A percentile compares a stretch with the other conserved stretches of the same genome.
phyloP scores from a whole-genome alignment of 2,113 vertebrate species.

The Varanus salvator region DNA sequence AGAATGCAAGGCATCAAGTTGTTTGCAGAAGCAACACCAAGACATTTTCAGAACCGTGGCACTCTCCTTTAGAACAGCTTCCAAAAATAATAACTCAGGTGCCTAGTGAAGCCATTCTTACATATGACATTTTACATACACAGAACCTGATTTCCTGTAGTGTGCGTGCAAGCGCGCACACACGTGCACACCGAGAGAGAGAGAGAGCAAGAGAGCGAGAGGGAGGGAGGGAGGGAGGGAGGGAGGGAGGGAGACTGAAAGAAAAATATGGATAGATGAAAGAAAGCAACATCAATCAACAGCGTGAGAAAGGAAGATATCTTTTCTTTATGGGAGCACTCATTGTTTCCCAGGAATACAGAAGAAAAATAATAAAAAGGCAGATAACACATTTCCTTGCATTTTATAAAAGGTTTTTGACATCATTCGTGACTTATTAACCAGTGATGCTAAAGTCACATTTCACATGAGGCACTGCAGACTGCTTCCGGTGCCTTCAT shows the following conservation, averaged over 20 bases:
- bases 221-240: too few relatives aligned
- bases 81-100: constrained; percentile 64
- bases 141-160: constrained; percentile 66
- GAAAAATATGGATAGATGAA: constrained; percentile 69
- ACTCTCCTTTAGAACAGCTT: constrained; percentile 60
- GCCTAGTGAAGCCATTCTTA: constrained; percentile 68
- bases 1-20: constrained; percentile 33
- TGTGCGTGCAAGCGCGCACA: constrained; percentile 54
- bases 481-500: constrained; percentile 72
- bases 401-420: constrained; percentile 75
- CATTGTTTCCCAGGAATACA: constrained; percentile 77
- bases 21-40: constrained; percentile 47
- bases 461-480: constrained; percentile 54
- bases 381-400: constrained; percentile 71
- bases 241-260: constrained; percentile 11
- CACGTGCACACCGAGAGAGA: too few relatives aligned
- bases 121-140: constrained; percentile 58
- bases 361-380: constrained; percentile 70
- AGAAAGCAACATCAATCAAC: constrained; percentile 70
- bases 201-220: too few relatives aligned
- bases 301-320: constrained; percentile 71
- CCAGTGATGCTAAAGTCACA: constrained; percentile 67
- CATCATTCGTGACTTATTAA: constrained; percentile 77
- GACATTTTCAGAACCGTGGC: constrained; percentile 56
- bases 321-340: constrained; percentile 73